These are phyloP conservation scores for Nemurella pictetii DNA, from an alignment of 2,888 invertebrate species.

Conservation along the genomic window DNA sequence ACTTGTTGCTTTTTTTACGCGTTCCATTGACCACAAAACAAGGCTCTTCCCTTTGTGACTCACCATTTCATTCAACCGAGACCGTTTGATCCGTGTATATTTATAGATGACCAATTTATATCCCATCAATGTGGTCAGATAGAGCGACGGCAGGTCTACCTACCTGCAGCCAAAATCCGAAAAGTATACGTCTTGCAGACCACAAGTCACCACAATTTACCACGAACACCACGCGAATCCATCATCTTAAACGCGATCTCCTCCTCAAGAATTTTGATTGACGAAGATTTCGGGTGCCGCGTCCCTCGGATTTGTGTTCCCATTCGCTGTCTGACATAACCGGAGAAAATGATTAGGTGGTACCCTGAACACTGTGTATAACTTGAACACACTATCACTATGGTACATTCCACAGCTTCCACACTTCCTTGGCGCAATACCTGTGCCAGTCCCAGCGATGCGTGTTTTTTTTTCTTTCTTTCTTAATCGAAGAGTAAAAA, in stretches of 20 bases:
- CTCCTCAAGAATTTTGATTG: not conserved
- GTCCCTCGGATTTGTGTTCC: not conserved
- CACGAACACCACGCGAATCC: not conserved
- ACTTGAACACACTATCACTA: not conserved
- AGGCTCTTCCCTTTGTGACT: not conserved
- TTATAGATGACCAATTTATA: not conserved
- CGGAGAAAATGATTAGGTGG: not conserved
- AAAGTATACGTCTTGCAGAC: not conserved
- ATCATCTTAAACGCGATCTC: not conserved
- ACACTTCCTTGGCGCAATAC: constrained; percentile 3
- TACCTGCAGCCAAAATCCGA: not conserved
- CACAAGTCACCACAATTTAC: not conserved
- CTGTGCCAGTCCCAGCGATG: not conserved
- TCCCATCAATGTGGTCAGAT: not conserved
- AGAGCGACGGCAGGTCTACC: not conserved
- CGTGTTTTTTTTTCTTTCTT: not conserved
- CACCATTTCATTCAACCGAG: not conserved
- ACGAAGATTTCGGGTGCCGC: not conserved
- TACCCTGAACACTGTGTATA: not conserved
- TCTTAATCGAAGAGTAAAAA: not conserved
- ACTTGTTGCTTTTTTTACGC: not conserved
- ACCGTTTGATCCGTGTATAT: not conserved
- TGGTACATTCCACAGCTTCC: not conserved
- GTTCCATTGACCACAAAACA: constrained; percentile 12
- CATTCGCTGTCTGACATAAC: not conserved